Base-by-base conservation (phyloP, 2,797 vertebrate species). In the Orestias chungarensis region DNA sequence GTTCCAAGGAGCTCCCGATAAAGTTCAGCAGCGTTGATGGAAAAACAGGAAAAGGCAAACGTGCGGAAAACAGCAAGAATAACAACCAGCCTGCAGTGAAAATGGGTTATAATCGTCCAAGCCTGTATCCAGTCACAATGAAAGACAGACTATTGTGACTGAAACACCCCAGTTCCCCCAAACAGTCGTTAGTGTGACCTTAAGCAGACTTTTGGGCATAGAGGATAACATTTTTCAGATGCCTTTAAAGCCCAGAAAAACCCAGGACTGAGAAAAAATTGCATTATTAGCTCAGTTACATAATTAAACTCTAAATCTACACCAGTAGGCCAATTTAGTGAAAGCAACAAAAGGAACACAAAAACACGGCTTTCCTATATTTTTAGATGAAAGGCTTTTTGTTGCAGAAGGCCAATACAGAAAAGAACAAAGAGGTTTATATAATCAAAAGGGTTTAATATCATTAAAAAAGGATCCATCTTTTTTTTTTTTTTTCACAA, bases 111-210 rank as follows among this genome's bases (percentile, higher is more conserved):
- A 86, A 90, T 93, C 88, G 92, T 10, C 2, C 70, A 65, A 70
- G 65, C 75, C 71, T 38, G 27, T 55, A 42, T 70, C 11, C 75
- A 35, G 80, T 73, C 79, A 57, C 90, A 76, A 75, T 27, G 49
- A 85, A 78, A 78, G 89, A 90, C 91, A 80, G 82, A 92, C 93
- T 88, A 90, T 35, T 3, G 69, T 82, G 89, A 91, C 88, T 83
- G 81, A 71, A 61, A 64, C 11, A 50, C 76, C 65, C 75, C 62
- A 79, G 84, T 80, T 84, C 73, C 71, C 71, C 62, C 64, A 68
- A 73, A 81, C 57, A 66, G 73, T 81, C 72, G 66, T 70, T 78
- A 80, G 82, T 82, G 54, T 85, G 83, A 89, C 89, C 83, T 90
- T 90, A 85, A 90, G 73, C n/a, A 11, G 47, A 83, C 73, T 72